These are phyloP conservation scores for Calyptommatus sinebrachiatus DNA, from an alignment of 2,113 vertebrate species.

Conservation along the genomic window DNA sequence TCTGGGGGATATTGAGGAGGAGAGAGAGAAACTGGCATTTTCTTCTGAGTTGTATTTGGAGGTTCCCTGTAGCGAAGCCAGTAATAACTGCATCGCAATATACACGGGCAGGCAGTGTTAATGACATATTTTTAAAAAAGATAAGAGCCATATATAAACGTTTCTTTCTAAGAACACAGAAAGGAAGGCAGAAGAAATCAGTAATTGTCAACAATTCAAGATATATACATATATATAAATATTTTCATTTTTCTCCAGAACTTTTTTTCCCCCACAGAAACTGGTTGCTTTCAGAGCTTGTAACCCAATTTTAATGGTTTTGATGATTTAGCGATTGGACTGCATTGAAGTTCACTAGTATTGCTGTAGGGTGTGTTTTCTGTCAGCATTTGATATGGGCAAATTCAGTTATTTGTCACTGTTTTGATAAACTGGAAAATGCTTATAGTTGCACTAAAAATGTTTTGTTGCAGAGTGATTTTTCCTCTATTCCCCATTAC, in stretches of 20 bases:
- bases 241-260: conserved; percentile 47
- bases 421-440: conserved; percentile 67
- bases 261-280: conserved; percentile 44
- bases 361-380: conserved; percentile 63
- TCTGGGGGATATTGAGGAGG: conserved; percentile 40
- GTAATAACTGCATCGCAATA: conserved; percentile 58
- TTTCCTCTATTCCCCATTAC: conserved; percentile 19
- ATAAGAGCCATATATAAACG: conserved; percentile 60
- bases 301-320: conserved; percentile 75
- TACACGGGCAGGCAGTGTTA: conserved; percentile 62
- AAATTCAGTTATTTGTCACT: conserved; percentile 64
- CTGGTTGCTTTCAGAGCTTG: conserved; percentile 58
- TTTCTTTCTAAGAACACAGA: conserved; percentile 52
- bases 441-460: conserved; percentile 59
- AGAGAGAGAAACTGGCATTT: conserved; percentile 41
- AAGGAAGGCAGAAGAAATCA: conserved; percentile 45
- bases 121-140: conserved; percentile 61
- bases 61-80: conserved; percentile 65
- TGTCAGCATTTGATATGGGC: conserved; percentile 70
- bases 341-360: conserved; percentile 55
- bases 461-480: conserved; percentile 15
- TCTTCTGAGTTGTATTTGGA: conserved; percentile 75
- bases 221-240: conserved; percentile 34
- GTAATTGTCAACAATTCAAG: conserved; percentile 64
- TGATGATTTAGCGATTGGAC: conserved; percentile 73